phyloP scores from a whole-genome alignment of 2,113 vertebrate genomes.

The Morone saxatilis region DNA sequence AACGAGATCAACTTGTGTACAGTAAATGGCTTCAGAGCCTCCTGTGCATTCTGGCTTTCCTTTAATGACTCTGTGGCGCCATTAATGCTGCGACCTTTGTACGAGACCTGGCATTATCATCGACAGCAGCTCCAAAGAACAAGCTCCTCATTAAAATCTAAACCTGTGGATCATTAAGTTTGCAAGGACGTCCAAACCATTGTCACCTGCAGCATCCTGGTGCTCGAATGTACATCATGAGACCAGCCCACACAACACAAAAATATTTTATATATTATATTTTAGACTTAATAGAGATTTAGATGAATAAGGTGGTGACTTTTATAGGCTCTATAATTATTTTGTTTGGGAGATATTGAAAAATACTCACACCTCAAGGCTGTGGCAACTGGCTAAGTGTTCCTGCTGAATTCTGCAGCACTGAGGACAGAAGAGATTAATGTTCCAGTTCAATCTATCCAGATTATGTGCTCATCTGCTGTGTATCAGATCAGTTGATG shows the following conservation, averaged over 20 bases:
- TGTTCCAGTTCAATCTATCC: conserved; percentile 51
- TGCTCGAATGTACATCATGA: neutral
- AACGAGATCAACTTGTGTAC: conserved; percentile 59
- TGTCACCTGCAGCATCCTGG: conserved; percentile 40
- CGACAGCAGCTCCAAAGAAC: conserved; percentile 64
- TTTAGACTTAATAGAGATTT: neutral
- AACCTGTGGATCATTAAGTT: conserved; percentile 74
- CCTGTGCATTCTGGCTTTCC: conserved; percentile 54
- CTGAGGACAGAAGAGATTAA: conserved; percentile 58
- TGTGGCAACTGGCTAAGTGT: conserved; percentile 5
- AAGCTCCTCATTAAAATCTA: conserved; percentile 77
- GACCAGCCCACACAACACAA: neutral
- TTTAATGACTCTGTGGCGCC: conserved; percentile 72
- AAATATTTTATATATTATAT: too few relatives aligned
- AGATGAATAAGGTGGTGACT: neutral
- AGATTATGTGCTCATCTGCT: conserved; percentile 69
- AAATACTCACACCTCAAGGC: neutral
- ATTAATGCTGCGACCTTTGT: conserved; percentile 65
- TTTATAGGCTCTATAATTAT: neutral
- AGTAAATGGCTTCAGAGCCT: conserved; percentile 52
- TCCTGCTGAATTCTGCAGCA: conserved; percentile 13
- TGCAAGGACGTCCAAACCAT: conserved; percentile 64
- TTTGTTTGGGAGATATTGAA: neutral
- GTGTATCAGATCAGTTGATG: conserved; percentile 52
- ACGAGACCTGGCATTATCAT: conserved; percentile 58